Base-by-base conservation (phyloP, 2,888 invertebrate species). In the Carcina quercana region DNA sequence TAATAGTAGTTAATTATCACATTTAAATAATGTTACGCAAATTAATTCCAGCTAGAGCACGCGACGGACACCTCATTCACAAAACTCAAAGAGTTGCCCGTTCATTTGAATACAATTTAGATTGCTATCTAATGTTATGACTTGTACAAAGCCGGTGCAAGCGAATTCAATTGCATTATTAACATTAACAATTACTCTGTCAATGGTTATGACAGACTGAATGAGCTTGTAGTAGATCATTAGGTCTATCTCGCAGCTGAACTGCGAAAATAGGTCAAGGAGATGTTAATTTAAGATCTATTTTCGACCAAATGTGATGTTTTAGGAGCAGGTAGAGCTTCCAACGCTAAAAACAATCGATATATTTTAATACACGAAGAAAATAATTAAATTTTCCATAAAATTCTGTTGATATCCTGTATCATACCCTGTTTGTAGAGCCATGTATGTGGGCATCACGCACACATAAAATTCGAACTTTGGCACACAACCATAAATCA, bases 401-500 rank as follows among this genome's bases (percentile, higher is more conserved):
- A n/a, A n/a, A n/a, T n/a, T n/a, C n/a, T n/a, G n/a, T n/a, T n/a
- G n/a, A n/a, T n/a, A n/a, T n/a, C n/a, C n/a, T n/a, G n/a, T n/a
- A n/a, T n/a, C n/a, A n/a, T n/a, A n/a, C n/a, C n/a, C n/a, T 15
- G 15, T 26, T 26, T 15, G 15, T 15, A 26, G 5, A 15, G n/a
- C 24, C 15, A 15, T 13, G 10, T 7, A 12, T 45, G 44, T 43
- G 45, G 61, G 58, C 64, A 57, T 69, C 63, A 74, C 74, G 67
- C 76, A 74, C 69, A 76, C 76, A 72, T 72, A 71, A 76, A 74
- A 56, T 72, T 74, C 71, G 70, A 76, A 82, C 73, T 83, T 83
- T 78, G 80, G 82, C 79, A 78, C 71, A 74, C 71, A 71, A 72
- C 66, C 64, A 84, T 85, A 82, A 85, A 85, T 85, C 83, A 84